Evolutionary conservation across 2,888 invertebrate species (phyloP), one percentile per base, ranked within the genome.

Genomic region (Meliscaeva auricollis): DNA sequence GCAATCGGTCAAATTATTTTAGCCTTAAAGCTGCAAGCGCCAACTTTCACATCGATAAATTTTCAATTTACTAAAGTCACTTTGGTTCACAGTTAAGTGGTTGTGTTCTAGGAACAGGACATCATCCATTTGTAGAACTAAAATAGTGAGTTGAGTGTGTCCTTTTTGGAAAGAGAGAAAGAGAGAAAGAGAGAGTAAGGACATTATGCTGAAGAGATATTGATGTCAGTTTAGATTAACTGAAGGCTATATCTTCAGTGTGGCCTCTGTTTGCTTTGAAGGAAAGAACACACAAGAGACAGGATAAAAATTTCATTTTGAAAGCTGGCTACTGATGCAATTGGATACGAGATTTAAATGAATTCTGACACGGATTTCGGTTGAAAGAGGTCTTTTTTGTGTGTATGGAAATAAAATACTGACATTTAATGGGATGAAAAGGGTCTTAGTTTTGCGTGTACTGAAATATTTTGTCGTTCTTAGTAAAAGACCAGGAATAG

Each of bases 11-110:
- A 73, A 81, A 85, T 73, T 76, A 77, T 69, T 74, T 77, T 44
- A 73, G 46, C 72, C 69, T 56, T 62, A 58, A 72, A 77, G 66
- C 73, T 58, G 38, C 38, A 41, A 73, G 69, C 69, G 64, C 69
- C 76, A 84, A 75, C 74, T 75, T 79, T 85, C 64, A 69, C 62
- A 54, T 77, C 76, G 81, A 77, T 77, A 76, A 77, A 77, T 81
- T 85, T 85, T 85, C 85, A 81, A 81, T 85, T 77, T 73, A 13
- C 56, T 58, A 41, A 84, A 69, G 52, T 79, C 70, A 48, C 32
- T 66, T 38, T 64, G 64, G 50, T 54, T 35, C 41, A 56, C 15
- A 48, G 22, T 11, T 11, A 54, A 35, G 52, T 66, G 66, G 38
- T 41, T 75, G 32, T 22, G 17, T 41, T 48, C 15, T 30, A 38